phyloP scores from a whole-genome alignment of 2,113 vertebrate species.

The Odocoileus virginianus region DNA sequence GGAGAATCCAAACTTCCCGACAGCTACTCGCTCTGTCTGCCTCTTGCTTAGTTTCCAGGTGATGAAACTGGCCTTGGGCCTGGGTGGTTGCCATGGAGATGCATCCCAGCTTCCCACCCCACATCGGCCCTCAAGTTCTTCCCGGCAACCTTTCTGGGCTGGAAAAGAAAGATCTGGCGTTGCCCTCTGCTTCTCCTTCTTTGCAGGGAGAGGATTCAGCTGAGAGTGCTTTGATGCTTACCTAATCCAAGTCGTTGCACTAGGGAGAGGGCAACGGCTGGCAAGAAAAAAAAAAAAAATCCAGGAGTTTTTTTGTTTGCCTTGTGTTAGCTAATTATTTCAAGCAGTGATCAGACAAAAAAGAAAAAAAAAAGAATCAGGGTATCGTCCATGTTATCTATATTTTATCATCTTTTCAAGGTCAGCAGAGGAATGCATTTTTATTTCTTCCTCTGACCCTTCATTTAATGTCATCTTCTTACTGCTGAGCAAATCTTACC shows the following conservation, averaged over 20 bases:
- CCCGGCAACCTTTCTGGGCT: conserved; percentile 62
- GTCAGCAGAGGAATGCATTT: conserved; percentile 68
- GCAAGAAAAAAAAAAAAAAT: conserved; percentile 24
- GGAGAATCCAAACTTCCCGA: conserved; percentile 19
- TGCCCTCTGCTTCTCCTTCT: conserved; percentile 46
- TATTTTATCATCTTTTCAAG: conserved; percentile 74
- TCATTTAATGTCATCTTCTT: neutral
- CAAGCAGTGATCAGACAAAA: conserved; percentile 70
- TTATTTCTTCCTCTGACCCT: conserved; percentile 61
- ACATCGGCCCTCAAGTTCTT: conserved; percentile 50
- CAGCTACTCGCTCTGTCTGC: neutral
- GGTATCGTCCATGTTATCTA: conserved; percentile 75
- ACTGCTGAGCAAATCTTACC: conserved; percentile 42
- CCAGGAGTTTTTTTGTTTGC: conserved; percentile 40
- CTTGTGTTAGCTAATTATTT: conserved; percentile 78
- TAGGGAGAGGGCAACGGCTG: neutral
- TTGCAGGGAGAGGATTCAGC: neutral
- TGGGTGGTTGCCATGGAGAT: conserved; percentile 81
- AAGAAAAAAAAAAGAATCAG: conserved; percentile 70
- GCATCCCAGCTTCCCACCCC: conserved; percentile 68
- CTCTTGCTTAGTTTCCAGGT: conserved; percentile 73
- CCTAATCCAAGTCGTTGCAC: conserved; percentile 67
- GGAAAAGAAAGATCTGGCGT: conserved; percentile 65
- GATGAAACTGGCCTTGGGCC: conserved; percentile 69
- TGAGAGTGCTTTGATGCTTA: neutral